Evolutionary conservation across 2,113 vertebrate species (phyloP), one percentile per base, ranked within the genome.

Genomic region (Epinephelus fuscoguttatus): DNA sequence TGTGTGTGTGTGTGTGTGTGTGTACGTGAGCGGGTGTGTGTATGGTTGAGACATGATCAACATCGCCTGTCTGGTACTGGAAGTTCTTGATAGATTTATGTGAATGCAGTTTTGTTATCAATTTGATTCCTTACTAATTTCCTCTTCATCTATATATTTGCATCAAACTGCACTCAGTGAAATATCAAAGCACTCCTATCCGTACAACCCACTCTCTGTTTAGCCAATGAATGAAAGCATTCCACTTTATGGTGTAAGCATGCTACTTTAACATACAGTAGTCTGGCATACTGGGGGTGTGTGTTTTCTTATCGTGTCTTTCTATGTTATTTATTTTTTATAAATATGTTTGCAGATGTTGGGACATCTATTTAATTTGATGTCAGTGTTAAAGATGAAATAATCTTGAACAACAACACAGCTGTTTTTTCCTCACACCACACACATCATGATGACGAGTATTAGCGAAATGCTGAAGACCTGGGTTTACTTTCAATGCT

Each of bases 251-350:
- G 95, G 90, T 84, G 92, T 96, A 95, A 95, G 97, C 97, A 98
- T 98, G 97, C 96, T 96, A 94, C 95, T 93, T 92, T 88, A 84
- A 93, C 86, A 77, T 91, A 95, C 90, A 95, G 95, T 96, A 94
- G 91, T 94, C 85, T 94, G 94, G 92, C 95, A 94, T 95, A 95
- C 94, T 95, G 95, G 95, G 95, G 96, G 94, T 92, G 93, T 94
- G 69, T 67, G 83, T 96, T 95, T 96, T 96, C 93, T 94, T 95
- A 90, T 91, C 89, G 68, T 95, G 91, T 96, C 94, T 95, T 95
- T 95, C 88, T 94, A 89, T 96, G 94, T 96, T 97, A 97, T 97
- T 97, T 97, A 96, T 96, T 97, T 95, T 93, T 85, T 85, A 94
- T 94, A 92, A 88, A 85, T 95, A 95, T 91, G 89, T 96, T 95